Evolutionary conservation across 2,888 invertebrate genomes (phyloP), one percentile per base, ranked within the genome.

Genomic region (Callyntrura sp.): DNA sequence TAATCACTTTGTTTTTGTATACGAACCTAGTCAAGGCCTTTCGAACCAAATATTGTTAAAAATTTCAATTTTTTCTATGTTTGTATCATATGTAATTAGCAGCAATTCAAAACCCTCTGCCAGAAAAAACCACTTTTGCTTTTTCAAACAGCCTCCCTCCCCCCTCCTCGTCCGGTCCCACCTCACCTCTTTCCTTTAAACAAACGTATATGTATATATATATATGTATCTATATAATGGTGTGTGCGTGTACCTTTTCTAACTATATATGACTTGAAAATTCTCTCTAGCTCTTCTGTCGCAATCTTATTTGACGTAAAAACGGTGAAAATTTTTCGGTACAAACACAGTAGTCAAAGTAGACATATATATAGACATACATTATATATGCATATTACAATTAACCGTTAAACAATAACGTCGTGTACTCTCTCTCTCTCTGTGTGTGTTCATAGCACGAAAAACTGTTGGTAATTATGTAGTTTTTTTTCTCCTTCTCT

Each of bases 311-410:
- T 35, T 48, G 11, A 48, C 51, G 51, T 76, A 76, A 51, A 76
- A 76, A 76, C 25, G 51, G 76, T 76, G 76, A 48, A 76, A 76
- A 76, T 51, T 35, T 35, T 35, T 65, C 62, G 73, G 65, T 88
- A 88, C 88, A 87, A 87, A 81, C 81, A 70, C 81, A 70, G 57
- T 85, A 85, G 45, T 76, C 48, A 43, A n/a, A 84, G 23, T 55
- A 48, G 48, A 35, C 3, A 35, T 35, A 6, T 35, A 35, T 2
- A 35, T 35, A 6, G 2, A 35, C 35, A 35, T 35, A 35, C 35
- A 35, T 35, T 35, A 4, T 35, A n/a, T 35, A 35, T 35, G 35
- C 6, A 35, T 35, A 35, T 65, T 65, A 65, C 65, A 48, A 35
- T 35, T 35, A 35, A 6, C 35, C 35, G 35, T 35, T 35, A 35